Evolutionary conservation across 2,797 vertebrate genomes (phyloP), one percentile per base, ranked within the genome.

Genomic region (Aulostomus chinensis): DNA sequence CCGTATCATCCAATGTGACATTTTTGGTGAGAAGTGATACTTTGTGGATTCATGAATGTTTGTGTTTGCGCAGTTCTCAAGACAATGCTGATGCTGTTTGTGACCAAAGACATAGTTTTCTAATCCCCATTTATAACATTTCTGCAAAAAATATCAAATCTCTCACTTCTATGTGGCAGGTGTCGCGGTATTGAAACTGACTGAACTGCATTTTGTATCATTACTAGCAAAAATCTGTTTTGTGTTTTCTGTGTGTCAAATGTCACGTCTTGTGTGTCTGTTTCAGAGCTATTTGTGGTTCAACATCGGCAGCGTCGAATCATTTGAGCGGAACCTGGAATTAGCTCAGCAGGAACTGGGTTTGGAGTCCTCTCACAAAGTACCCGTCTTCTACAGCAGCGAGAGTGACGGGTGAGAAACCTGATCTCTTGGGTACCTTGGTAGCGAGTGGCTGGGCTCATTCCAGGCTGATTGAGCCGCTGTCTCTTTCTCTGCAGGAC

Each of bases 261-360:
- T 1, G 2, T 45, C 39, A 18, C 31, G 1, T 56, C 13, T 20
- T 41, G 8, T 59, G 3, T 43, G 10, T 57, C 4, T 73, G 10
- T 81, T 73, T 56, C 84, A 72, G 88, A 88, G 84, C 88, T 96
- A 94, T 28, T 89, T 98, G 68, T 98, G 96, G 96, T 98, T 98
- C 88, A 98, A 97, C 84, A 98, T 98, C 35, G 96, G 96, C 62
- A 98, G 96, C 0, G 94, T 97, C 76, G 93, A 97, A 49, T 94
- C 95, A 33, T 98, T 98, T 85, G 96, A 98, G 68, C 90, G 90
- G 26, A 98, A 98, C 71, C 85, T 98, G 74, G 94, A 97, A 90
- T 91, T 89, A 9, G 91, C 93, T 31, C 95, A 97, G 74, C 87
- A 91, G 38, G 95, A 98, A 69, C 32, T 78, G 18, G 65, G 60